These are phyloP conservation scores for Hemiscyllium ocellatum DNA, from an alignment of 2,113 vertebrate species.

Conservation along the genomic window DNA sequence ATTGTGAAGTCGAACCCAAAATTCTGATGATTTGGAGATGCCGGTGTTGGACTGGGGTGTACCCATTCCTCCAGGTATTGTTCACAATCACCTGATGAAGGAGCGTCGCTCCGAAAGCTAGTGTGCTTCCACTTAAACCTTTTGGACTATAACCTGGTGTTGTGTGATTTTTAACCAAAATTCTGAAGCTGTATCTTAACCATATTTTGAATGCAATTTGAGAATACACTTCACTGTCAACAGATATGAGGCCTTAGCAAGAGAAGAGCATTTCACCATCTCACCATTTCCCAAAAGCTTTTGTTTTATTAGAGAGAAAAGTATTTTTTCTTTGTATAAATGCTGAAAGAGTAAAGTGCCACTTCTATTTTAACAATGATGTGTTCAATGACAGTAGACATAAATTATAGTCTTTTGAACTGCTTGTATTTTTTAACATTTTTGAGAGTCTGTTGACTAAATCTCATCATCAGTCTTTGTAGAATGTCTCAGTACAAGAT, in stretches of 20 bases:
- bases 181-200: neutral
- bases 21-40: neutral
- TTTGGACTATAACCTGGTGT: too few relatives aligned
- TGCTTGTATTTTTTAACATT: neutral
- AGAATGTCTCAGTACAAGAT: neutral
- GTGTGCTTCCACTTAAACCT: too few relatives aligned
- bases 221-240: neutral
- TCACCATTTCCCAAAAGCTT: neutral
- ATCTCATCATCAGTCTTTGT: neutral
- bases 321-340: neutral
- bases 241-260: neutral
- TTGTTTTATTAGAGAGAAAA: neutral
- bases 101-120: too few relatives aligned
- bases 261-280: neutral
- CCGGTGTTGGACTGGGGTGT: too few relatives aligned
- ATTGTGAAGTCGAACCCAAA: neutral
- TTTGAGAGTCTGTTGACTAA: neutral
- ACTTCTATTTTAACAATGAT: neutral
- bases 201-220: neutral
- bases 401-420: neutral
- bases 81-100: too few relatives aligned
- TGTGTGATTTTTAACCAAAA: neutral
- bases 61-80: too few relatives aligned
- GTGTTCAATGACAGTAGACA: neutral
- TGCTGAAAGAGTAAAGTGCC: too few relatives aligned